Evolutionary conservation across 1,140 invertebrate genomes (phyloP), one percentile per base, ranked within the genome.

Genomic region (Ips nitidus): DNA sequence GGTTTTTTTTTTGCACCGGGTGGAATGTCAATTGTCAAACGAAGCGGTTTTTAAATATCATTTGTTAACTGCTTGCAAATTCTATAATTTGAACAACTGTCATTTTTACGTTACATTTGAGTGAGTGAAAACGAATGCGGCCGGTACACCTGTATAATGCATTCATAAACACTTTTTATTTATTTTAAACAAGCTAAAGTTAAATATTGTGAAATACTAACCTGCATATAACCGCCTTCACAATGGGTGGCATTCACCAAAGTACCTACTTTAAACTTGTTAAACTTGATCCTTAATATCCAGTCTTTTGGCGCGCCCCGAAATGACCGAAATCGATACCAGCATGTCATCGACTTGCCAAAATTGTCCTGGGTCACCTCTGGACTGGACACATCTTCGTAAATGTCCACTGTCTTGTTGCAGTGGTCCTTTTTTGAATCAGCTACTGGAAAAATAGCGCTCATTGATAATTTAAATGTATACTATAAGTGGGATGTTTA

Each of bases 401-500:
- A 94, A 64, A 95, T 92, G 75, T 94, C 94, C 57, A 95, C 93
- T 1, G 93, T 95, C 79, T 94, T 94, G 82, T 95, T 95, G 81
- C 94, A 96, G 74, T 93, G 90, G 79, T 92, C 91, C 71, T 88
- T 84, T 77, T 86, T 87, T 43, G 81, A 81, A 73, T 90, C 89
- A 78, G 83, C 86, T 87, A 80, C 1, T 83, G 81, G 50, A 78
- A 67, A 68, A 60, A 60, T 52, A 61, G 22, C 22, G 42, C 39
- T 38, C 2, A 41, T 22, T 42, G 36, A 5, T 37, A 39, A 39
- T 58, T 1, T 1, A 56, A n/a, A n/a, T 1, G 37, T 22, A 37
- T 2, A 37, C 8, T 2, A 56, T 6, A 56, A 56, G 2, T 1
- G 1, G 8, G 8, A 2, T 56, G 8, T 22, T 8, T 8, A 56